Conservation (phyloP, 2,113 vertebrate genomes). For the Lophius piscatorius region DNA sequence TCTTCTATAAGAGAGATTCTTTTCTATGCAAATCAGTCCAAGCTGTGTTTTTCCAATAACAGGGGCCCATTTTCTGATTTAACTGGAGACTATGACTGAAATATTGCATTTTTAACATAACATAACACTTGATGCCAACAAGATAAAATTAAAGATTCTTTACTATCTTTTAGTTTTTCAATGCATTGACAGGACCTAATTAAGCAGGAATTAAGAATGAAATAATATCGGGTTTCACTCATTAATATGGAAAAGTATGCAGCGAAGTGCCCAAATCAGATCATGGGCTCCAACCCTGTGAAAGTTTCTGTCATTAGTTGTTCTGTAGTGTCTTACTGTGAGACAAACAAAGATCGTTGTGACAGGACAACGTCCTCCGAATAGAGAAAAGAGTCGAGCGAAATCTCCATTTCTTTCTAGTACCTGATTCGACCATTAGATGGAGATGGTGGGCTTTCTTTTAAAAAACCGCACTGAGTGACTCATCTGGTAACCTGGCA, state of each 20-base stretch:
- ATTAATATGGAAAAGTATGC: constrained; percentile 13
- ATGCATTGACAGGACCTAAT: background rate
- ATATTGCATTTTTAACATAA: background rate
- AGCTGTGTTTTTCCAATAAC: too few species aligned
- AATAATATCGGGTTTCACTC: constrained; percentile 12
- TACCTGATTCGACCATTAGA: constrained; percentile 48
- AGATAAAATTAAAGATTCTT: background rate
- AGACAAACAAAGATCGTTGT: background rate
- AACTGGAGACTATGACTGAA: background rate
- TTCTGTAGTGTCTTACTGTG: constrained; percentile 9
- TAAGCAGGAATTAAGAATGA: background rate
- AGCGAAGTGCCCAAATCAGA: constrained; percentile 9
- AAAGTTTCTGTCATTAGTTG: constrained; percentile 7
- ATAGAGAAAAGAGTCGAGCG: too few species aligned
- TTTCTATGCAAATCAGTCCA: too few species aligned
- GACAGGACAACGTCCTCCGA: too few species aligned
- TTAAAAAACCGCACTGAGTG: background rate
- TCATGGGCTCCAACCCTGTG: constrained; percentile 3
- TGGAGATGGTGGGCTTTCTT: constrained; percentile 48
- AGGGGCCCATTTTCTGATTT: too few species aligned
- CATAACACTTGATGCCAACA: background rate
- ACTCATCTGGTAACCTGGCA: constrained; percentile 36
- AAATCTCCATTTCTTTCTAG: background rate
- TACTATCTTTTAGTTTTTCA: background rate
- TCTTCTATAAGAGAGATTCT: too few species aligned